A percentile compares a stretch with the other conserved stretches of the same genome.
Evolutionary conservation across 2,888 invertebrate species (phyloP).

Genomic region (Callyntrura guangdongensis): DNA sequence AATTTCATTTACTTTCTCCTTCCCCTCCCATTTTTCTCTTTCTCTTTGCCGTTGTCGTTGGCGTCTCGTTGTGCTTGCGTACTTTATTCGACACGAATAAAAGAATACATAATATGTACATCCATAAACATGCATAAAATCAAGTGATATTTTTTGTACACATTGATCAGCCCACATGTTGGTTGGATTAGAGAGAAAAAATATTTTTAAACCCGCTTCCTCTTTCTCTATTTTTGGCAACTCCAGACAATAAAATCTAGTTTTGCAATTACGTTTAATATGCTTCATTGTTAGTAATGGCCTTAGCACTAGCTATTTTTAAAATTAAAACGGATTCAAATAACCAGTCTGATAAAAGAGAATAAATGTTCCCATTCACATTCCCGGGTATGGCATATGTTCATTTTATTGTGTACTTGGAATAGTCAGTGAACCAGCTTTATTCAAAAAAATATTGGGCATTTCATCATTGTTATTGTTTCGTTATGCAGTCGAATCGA

Average conservation of each 20-base stretch:
- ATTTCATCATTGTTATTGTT: no score
- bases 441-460: neutral
- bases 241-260: neutral
- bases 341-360: conserved; percentile 1
- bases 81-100: no score
- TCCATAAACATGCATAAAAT: no score
- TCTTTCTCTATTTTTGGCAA: conserved; percentile 23
- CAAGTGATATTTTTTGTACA: neutral
- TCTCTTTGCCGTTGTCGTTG: neutral
- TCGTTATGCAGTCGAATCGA: neutral
- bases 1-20: neutral
- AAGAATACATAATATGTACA: no score
- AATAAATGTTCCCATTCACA: neutral
- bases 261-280: conserved; percentile 20
- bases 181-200: neutral
- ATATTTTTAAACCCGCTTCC: neutral
- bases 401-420: no score
- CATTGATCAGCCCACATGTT: neutral
- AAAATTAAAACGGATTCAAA: neutral
- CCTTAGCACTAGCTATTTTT: neutral
- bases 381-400: no score
- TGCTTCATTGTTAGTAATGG: neutral
- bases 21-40: neutral
- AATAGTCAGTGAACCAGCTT: no score
- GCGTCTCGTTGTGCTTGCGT: neutral